Conservation (phyloP, 2,113 vertebrate genomes). For the Candoia aspera region DNA sequence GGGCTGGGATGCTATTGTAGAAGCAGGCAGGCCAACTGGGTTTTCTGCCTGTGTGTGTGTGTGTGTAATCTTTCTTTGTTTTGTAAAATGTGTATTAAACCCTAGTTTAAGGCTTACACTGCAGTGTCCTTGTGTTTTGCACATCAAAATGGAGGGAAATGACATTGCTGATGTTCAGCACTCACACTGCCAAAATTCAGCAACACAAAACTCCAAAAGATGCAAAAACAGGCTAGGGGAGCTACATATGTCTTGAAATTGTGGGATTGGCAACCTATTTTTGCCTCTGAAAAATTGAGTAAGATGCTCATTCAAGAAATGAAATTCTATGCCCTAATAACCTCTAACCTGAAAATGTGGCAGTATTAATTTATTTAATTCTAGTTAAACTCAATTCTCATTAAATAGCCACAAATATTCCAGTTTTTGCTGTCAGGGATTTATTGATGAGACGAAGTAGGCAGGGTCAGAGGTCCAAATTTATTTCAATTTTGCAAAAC, state of each 20-base stretch:
- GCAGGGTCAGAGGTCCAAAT: neutral
- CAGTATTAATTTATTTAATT: neutral
- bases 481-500: conserved; percentile 4
- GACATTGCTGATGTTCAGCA: neutral
- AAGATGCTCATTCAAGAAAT: neutral
- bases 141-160: neutral
- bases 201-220: neutral
- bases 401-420: neutral
- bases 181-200: neutral
- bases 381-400: neutral
- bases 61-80: neutral
- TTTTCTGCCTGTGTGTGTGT: neutral
- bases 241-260: neutral
- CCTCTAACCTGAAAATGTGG: neutral
- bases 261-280: neutral
- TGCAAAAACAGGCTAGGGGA: neutral
- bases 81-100: neutral
- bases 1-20: neutral
- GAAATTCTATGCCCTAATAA: neutral
- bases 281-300: neutral
- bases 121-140: neutral
- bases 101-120: neutral
- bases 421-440: fast-evolving
- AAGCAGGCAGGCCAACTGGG: neutral
- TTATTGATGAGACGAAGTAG: neutral